Base-by-base conservation (phyloP, 2,888 invertebrate genomes). In the Drosophila rellima region DNA sequence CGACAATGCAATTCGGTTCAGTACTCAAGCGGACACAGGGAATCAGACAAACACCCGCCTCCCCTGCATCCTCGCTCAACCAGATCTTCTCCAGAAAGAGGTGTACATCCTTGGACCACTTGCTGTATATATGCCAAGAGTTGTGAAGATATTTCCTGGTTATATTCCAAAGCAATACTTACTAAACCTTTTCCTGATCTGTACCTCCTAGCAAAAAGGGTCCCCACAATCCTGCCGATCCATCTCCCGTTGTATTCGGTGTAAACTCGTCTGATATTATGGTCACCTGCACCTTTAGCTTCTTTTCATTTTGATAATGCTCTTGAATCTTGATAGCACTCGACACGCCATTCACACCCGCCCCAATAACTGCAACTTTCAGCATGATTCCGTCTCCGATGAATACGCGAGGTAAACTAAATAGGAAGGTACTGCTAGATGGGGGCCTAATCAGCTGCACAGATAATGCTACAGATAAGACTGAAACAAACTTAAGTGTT, bases 241-340 rank as follows among this genome's bases (percentile, higher is more conserved):
- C 95, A 90, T 96, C 96, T 0, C 96, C 95, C 0, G 96, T 96
- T 0, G 96, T 96, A 62, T 95, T 91, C 0, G 96, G 96, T 15
- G 95, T 93, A 70, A 96, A 94, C 20, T 94, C 92, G n/a, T 95
- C 94, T 0, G 96, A 94, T 63, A 96, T 93, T 37, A 97, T 86
- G 6, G 94, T 95, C 7, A 97, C 95, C 88, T 94, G 80, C 8
- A 80, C 77, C 5, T 74, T 70, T 8, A 26, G 31, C 7, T 47
- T 63, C 7, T 13, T 86, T 85, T 20, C 93, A 74, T 94, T 93
- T 75, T 93, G 93, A 60, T 82, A 91, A 56, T 86, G 74, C 81
- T 95, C 94, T 86, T 95, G 94, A 40, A 96, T 94, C 88, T 94
- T 94, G 1, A 96, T 91, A 4, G 96, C 97, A 78, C 95, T 94